Conservation (phyloP, 2,113 vertebrate species). For the Cyprinodon brontotheroides region DNA sequence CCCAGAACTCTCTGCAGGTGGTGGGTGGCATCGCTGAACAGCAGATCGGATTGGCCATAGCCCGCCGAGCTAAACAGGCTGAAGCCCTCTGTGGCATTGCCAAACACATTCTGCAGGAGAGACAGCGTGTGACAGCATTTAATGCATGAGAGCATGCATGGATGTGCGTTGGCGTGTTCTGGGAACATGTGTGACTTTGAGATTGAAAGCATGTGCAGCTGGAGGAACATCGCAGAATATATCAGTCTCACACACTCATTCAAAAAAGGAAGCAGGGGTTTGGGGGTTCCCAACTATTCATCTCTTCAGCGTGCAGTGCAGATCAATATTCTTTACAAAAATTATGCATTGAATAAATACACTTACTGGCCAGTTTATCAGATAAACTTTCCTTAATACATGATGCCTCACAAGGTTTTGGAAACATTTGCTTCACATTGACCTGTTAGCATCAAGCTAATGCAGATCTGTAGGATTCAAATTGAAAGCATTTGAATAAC, state of each 20-base stretch:
- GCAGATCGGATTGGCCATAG: conserved; percentile 76
- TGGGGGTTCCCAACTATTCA: conserved; percentile 34
- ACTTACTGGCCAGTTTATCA: neutral
- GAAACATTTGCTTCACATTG: neutral
- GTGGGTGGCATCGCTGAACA: conserved; percentile 80
- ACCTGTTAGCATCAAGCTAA: neutral
- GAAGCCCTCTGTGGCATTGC: conserved; percentile 75
- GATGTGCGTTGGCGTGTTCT: conserved; percentile 28
- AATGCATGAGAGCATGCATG: conserved; percentile 35
- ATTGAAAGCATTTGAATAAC: neutral
- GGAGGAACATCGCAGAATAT: conserved; percentile 17
- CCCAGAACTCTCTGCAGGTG: conserved; percentile 81
- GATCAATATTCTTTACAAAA: conserved; percentile 44
- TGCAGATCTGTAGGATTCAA: neutral
- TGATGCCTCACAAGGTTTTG: neutral
- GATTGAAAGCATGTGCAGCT: conserved; percentile 33
- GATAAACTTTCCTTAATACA: neutral
- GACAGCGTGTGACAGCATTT: conserved; percentile 33
- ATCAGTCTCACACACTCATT: conserved; percentile 34
- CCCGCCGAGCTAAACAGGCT: conserved; percentile 78
- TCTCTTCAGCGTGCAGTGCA: conserved; percentile 12
- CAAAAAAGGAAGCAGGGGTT: conserved; percentile 23
- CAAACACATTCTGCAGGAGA: conserved; percentile 74
- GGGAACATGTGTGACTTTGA: conserved; percentile 17
- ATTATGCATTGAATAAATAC: neutral